These are phyloP conservation scores for Phacellophora camtschatica DNA, from an alignment of 30 jellyfish, hydroid and myxozoan species.

Conservation along the genomic window DNA sequence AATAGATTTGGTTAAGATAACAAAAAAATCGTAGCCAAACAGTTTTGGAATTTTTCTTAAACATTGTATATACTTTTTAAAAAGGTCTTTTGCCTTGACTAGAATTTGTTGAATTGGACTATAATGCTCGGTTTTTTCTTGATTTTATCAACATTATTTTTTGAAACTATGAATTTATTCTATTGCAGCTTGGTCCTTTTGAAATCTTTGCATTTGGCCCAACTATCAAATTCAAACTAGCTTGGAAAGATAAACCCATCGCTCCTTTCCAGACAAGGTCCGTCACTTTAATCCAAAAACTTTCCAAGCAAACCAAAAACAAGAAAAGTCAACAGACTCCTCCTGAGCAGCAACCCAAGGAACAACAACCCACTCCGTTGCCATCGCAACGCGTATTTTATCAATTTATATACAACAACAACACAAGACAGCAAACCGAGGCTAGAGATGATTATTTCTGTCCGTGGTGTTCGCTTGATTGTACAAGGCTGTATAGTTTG, in stretches of 20 bases:
- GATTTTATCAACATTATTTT: not conserved
- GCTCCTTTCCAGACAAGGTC: constrained; percentile 62
- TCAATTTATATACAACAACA: constrained; percentile 79
- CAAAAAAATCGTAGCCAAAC: no score
- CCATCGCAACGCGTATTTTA: constrained; percentile 68
- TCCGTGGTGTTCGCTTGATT: constrained; percentile 92
- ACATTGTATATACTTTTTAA: no score
- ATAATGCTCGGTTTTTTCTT: not conserved
- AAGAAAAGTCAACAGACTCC: constrained; percentile 21
- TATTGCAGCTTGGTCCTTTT: constrained; percentile 88
- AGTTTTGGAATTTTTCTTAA: no score
- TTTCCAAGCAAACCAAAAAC: constrained; percentile 45
- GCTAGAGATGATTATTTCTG: constrained; percentile 91
- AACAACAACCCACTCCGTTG: not conserved
- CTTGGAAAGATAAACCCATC: constrained; percentile 80
- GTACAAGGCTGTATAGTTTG: constrained; percentile 68
- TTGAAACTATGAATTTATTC: not conserved
- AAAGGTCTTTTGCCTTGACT: no score
- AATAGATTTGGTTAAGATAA: no score
- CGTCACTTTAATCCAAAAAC: constrained; percentile 28
- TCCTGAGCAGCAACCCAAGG: constrained; percentile 11
- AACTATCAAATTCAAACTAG: constrained; percentile 79
- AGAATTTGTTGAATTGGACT: no score
- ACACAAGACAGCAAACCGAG: constrained; percentile 95
- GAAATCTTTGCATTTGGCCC: constrained; percentile 96